A percentile compares a stretch with the other conserved stretches of the same genome.
Evolutionary conservation across 2,888 invertebrate genomes (phyloP).

Genomic region (Amblyteles armatorius): DNA sequence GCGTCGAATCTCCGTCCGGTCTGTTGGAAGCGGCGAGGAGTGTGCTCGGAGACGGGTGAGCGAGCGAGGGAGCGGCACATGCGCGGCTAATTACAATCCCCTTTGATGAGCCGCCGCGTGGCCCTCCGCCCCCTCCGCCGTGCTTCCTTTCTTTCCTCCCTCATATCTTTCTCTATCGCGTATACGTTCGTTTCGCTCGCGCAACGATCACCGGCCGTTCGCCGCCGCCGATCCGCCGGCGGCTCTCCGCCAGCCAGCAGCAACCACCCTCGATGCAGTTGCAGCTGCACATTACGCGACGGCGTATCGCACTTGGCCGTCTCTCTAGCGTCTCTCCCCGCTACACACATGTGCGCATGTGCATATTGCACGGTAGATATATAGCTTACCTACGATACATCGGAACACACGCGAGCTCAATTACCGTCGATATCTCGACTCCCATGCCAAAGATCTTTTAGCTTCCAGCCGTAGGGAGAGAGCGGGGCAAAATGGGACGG

Average conservation of each 20-base stretch:
- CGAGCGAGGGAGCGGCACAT: conserved; percentile 76
- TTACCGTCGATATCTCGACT: conserved; percentile 58
- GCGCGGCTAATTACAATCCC: conserved; percentile 80
- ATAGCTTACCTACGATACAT: conserved; percentile 26
- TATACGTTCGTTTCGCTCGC: conserved; percentile 44
- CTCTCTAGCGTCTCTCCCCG: conserved; percentile 26
- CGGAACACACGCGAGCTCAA: conserved; percentile 64
- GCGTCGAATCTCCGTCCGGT: conserved; percentile 55
- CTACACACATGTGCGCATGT: neutral
- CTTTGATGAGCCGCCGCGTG: conserved; percentile 77
- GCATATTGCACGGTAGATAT: neutral
- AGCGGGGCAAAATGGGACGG: no score
- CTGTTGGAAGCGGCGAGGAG: conserved; percentile 46
- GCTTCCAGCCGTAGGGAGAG: neutral
- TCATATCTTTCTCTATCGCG: conserved; percentile 30
- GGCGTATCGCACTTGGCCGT: conserved; percentile 56
- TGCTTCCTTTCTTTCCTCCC: conserved; percentile 57
- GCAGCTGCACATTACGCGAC: conserved; percentile 68
- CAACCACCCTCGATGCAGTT: conserved; percentile 66
- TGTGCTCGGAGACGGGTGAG: conserved; percentile 57
- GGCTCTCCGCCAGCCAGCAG: conserved; percentile 30
- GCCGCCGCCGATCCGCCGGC: conserved; percentile 53
- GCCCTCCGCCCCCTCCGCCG: conserved; percentile 61
- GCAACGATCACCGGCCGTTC: conserved; percentile 56
- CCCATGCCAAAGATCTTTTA: conserved; percentile 50